These are phyloP conservation scores for Pantherophis alleghaniensis DNA, from an alignment of 2,797 vertebrate species.

Conservation along the genomic window DNA sequence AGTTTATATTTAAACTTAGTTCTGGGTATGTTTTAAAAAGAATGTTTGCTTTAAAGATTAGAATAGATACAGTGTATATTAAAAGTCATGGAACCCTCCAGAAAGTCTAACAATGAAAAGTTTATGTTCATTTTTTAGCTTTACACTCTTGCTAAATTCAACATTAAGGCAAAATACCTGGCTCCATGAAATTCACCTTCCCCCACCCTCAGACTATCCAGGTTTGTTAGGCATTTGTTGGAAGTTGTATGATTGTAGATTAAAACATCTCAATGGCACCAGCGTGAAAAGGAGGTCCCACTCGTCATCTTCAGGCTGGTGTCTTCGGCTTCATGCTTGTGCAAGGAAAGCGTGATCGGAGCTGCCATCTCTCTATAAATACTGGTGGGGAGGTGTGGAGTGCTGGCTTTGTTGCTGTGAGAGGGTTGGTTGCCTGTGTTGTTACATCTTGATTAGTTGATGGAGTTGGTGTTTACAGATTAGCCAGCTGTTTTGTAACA, in stretches of 20 bases:
- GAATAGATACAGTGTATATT: neutral
- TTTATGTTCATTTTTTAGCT: neutral
- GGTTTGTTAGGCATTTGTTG: neutral
- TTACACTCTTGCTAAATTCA: neutral
- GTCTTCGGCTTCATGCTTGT: no score
- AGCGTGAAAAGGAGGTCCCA: neutral
- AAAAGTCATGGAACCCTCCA: neutral
- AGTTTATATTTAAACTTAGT: neutral
- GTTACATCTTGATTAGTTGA: no score
- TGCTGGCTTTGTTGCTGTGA: no score
- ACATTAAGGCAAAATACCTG: neutral
- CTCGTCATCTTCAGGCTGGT: no score
- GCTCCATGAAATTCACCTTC: neutral
- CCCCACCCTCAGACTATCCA: neutral
- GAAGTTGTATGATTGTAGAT: neutral
- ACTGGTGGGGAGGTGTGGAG: no score
- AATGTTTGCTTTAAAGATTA: neutral
- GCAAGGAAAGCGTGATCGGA: no score
- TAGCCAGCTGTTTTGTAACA: no score
- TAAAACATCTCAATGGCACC: neutral
- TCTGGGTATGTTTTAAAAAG: neutral
- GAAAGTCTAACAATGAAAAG: neutral
- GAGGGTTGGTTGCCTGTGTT: no score
- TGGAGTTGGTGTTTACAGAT: no score
- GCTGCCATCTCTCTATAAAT: no score